A percentile compares a stretch with the other conserved stretches of the same genome.
phyloP scores from a whole-genome alignment of 2,888 invertebrate genomes.

The Linnaemya vulpina region DNA sequence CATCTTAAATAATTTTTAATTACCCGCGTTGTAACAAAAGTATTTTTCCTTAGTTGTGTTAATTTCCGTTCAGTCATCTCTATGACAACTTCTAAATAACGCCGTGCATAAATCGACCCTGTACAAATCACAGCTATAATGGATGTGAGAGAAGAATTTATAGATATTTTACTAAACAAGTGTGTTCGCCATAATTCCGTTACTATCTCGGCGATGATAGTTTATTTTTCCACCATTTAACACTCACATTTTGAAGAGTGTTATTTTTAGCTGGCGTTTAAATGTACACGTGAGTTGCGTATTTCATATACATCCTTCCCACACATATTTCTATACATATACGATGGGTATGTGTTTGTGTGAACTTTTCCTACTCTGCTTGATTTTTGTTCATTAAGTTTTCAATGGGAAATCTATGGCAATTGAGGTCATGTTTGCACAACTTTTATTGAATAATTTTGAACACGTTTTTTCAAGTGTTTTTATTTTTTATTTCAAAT shows the following conservation, averaged over 20 bases:
- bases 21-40: no score
- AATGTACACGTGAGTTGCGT: not conserved
- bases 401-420: constrained; percentile 59
- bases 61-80: not conserved
- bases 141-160: not conserved
- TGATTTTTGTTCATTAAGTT: constrained; percentile 51
- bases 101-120: not conserved
- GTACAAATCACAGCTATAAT: not conserved
- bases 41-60: no score
- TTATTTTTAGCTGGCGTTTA: constrained; percentile 37
- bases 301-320: not conserved
- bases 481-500: constrained; percentile 36
- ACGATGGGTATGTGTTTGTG: not conserved
- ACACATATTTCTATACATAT: not conserved
- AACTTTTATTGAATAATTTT: constrained; percentile 68
- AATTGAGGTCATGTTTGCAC: constrained; percentile 69
- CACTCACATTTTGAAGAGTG: constrained; percentile 54
- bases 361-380: constrained; percentile 1
- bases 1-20: not conserved
- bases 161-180: constrained; percentile 56
- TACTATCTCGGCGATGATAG: constrained; percentile 57
- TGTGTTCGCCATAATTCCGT: constrained; percentile 59
- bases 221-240: constrained; percentile 62
- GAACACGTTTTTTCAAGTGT: constrained; percentile 25
- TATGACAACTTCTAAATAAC: constrained; percentile 3